Conservation (phyloP, 1,140 invertebrate species). For the Drosophila nikananu region DNA sequence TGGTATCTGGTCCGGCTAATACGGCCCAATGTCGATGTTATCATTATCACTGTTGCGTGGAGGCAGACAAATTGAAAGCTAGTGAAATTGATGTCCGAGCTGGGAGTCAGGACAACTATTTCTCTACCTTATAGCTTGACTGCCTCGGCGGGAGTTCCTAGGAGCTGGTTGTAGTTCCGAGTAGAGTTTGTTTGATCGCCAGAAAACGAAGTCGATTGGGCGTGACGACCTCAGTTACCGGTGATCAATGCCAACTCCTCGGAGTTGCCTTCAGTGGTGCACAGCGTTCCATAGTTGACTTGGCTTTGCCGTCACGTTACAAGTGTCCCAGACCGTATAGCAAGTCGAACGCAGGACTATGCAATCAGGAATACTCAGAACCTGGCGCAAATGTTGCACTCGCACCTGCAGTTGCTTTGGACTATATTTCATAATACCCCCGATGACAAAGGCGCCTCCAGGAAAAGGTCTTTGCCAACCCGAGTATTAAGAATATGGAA, state of each 20-base stretch:
- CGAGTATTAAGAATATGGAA: conserved; percentile 56
- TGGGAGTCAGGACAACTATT: conserved; percentile 48
- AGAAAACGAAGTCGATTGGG: conserved; percentile 40
- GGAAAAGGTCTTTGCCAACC: conserved; percentile 53
- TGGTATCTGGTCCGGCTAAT: conserved; percentile 51
- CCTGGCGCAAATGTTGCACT: conserved; percentile 28
- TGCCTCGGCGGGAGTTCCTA: conserved; percentile 4
- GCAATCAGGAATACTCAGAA: conserved; percentile 72
- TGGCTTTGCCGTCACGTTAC: conserved; percentile 33
- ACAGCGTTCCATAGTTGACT: not conserved
- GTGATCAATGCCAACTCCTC: conserved; percentile 51
- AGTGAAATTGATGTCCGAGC: conserved; percentile 65
- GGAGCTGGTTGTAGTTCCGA: conserved; percentile 6
- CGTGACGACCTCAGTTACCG: conserved; percentile 45
- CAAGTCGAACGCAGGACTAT: conserved; percentile 38
- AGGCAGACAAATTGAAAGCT: conserved; percentile 73
- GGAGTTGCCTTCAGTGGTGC: not conserved
- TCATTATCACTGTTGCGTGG: conserved; percentile 45
- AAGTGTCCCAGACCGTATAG: conserved; percentile 67
- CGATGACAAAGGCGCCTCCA: conserved; percentile 51
- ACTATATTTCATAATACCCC: conserved; percentile 59
- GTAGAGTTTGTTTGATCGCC: conserved; percentile 48
- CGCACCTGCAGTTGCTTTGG: conserved; percentile 20
- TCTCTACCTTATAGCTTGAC: conserved; percentile 75
- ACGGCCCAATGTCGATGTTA: conserved; percentile 14